phyloP scores from a whole-genome alignment of 2,113 vertebrate species.

The Amblyornis subalaris region DNA sequence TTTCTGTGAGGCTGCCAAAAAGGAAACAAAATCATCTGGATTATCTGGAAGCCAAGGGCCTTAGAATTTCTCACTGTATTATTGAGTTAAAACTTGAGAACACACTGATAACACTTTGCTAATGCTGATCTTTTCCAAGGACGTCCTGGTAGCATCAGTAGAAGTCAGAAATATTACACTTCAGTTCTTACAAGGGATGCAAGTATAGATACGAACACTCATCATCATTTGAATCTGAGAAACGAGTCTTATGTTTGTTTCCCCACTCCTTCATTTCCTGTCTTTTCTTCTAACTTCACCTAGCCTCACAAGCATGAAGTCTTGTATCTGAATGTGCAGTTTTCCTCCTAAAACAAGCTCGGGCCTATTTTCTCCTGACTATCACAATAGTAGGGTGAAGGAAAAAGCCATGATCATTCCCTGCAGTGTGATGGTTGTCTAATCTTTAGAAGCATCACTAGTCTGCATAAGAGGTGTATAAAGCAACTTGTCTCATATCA shows the following conservation, averaged over 20 bases:
- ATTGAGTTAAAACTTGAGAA: neutral
- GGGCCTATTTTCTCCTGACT: neutral
- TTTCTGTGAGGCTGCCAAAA: conserved; percentile 5
- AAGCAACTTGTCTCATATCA: neutral
- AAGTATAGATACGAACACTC: neutral
- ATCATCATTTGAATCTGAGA: neutral
- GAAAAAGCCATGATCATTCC: neutral
- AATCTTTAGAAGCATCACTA: neutral
- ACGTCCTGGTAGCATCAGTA: neutral
- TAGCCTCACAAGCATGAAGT: neutral
- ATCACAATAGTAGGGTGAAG: neutral
- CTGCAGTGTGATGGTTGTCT: accelerated
- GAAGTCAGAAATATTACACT: conserved; percentile 1
- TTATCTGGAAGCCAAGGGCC: neutral
- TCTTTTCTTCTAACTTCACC: neutral
- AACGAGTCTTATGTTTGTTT: neutral
- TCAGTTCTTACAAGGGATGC: neutral
- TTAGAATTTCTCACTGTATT: neutral
- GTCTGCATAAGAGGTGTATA: neutral
- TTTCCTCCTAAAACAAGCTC: neutral
- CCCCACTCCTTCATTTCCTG: neutral
- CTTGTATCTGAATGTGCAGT: neutral
- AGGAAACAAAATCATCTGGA: conserved; percentile 6
- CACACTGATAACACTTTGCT: neutral
- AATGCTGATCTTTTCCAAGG: neutral